These are phyloP conservation scores for Cephalopholis sonnerati DNA, from an alignment of 2,113 vertebrate species.

Conservation along the genomic window DNA sequence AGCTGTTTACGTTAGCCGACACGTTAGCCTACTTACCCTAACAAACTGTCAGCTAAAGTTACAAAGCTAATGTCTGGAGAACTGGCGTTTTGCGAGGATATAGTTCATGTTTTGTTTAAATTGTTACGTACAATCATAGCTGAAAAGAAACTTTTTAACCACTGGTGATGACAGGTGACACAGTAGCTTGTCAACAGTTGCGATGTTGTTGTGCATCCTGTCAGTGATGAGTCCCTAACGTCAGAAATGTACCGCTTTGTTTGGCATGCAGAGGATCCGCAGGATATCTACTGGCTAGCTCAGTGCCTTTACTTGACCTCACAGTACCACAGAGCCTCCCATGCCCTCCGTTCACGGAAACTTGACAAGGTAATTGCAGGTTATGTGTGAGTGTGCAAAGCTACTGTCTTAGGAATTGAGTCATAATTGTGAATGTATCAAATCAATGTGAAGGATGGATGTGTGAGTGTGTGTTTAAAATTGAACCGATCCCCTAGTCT, in stretches of 20 bases:
- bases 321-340: conserved; percentile 98
- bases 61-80: no score
- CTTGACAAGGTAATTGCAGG: conserved; percentile 91
- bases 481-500: no score
- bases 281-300: conserved; percentile 98
- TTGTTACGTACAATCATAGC: neutral
- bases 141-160: neutral
- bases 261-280: conserved; percentile 90
- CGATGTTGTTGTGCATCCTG: neutral
- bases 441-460: neutral
- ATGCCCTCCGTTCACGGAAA: conserved; percentile 95
- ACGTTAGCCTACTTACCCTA: neutral
- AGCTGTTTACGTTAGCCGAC: neutral
- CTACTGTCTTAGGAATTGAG: no score
- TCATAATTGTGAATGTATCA: no score
- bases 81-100: neutral
- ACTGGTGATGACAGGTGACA: neutral
- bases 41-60: neutral
- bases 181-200: neutral
- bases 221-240: neutral
- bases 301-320: conserved; percentile 98
- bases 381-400: neutral
- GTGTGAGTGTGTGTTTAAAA: neutral
- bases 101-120: neutral
- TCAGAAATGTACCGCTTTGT: neutral